Base-by-base conservation (phyloP, 2,113 vertebrate species). In the Penelope pileata region DNA sequence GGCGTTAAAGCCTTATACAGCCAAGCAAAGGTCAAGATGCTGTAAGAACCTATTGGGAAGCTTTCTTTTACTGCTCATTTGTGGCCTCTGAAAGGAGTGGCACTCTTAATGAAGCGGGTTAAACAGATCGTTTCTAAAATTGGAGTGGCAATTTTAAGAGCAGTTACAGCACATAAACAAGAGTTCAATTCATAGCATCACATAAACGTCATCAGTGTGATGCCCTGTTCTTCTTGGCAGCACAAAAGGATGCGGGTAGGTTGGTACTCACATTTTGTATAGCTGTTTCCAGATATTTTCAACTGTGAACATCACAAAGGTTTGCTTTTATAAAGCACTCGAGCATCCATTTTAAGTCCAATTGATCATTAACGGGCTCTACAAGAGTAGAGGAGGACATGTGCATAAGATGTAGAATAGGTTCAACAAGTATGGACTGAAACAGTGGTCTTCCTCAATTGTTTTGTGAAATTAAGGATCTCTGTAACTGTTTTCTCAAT, bases 371-470 rank as follows among this genome's bases (percentile, higher is more conserved):
- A 29, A 47, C 32, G 62, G 32, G 62, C 2, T 75, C 32, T 21
- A 0, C 26, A 0, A 3, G 32, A 51, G 32, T 0, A 34, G 48
- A 51, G n/a, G 8, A 74, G 34, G 43, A 13, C 16, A 8, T 1
- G 29, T 10, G 54, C 24, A 38, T 1, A 3, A 34, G 56, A 14
- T 2, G 48, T 19, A 16, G 4, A 48, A 45, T n/a, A 19, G 62
- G 19, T 5, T 7, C 83, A 73, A 58, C 45, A 30, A 19, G 26
- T 17, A 38, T 27, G 73, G 54, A 30, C 60, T 59, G 58, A n/a
- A 54, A 4, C 36, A 88, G 56, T 43, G 23, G 9, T 17, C 19
- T 22, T 62, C 45, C 64, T 34, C 24, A 19, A 42, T 16, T 36
- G 24, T 43, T 54, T 59, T 47, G 15, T 13, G 63, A 15, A 34